A percentile compares a stretch with the other conserved stretches of the same genome.
Conservation (phyloP, 2,888 invertebrate genomes). For the Eupithecia inturbata region DNA sequence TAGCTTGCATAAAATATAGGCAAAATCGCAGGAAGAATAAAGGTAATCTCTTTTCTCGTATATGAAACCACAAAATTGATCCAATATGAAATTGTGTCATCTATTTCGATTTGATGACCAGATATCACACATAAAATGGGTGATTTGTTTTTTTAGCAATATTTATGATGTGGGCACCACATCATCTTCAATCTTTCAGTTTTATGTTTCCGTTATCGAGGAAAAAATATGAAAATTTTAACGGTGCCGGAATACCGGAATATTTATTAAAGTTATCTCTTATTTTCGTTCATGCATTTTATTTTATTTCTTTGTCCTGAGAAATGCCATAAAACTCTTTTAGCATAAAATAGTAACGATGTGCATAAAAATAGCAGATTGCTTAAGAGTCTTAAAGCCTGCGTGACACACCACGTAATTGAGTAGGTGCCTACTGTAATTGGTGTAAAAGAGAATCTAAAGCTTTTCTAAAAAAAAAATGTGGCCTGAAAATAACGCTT, state of each 20-base stretch:
- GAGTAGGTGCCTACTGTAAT: not conserved
- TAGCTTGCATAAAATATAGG: not conserved
- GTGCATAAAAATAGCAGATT: constrained; percentile 9
- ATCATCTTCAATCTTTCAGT: constrained; percentile 48
- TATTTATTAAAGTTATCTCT: constrained; percentile 26
- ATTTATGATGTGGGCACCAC: constrained; percentile 54
- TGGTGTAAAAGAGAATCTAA: constrained; percentile 9
- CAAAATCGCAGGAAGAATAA: not conserved
- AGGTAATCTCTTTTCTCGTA: not conserved
- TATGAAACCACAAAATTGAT: not conserved
- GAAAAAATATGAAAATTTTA: constrained; percentile 38
- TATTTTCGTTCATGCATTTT: constrained; percentile 20
- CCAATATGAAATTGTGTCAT: constrained; percentile 30
- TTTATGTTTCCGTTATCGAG: constrained; percentile 57
- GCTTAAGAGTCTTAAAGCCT: constrained; percentile 11
- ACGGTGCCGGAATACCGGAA: constrained; percentile 34
- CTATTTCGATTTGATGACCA: constrained; percentile 37
- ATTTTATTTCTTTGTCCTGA: constrained; percentile 8
- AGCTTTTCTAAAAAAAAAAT: not conserved
- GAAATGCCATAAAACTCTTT: not conserved
- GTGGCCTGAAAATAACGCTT: constrained; percentile 7
- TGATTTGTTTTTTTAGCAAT: constrained; percentile 49
- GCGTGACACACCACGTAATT: constrained; percentile 3
- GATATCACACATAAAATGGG: constrained; percentile 35
- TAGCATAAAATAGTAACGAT: not conserved